Evolutionary conservation across 2,113 vertebrate genomes (phyloP).

Genomic region (Myodes glareolus): DNA sequence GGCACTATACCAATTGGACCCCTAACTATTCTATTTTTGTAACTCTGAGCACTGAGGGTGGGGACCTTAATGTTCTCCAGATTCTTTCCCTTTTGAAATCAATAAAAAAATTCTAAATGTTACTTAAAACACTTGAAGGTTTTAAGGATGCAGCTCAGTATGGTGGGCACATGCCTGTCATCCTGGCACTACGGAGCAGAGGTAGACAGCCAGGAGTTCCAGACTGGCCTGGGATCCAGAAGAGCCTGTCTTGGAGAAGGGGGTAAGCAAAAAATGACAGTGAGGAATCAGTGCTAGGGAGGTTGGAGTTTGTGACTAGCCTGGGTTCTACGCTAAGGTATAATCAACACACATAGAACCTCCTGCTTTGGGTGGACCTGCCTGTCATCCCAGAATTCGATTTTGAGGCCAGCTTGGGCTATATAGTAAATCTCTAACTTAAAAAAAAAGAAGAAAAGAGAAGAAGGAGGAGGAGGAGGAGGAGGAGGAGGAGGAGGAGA

Average conservation of each 20-base stretch:
- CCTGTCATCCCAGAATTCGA: not conserved
- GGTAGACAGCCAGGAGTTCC: not conserved
- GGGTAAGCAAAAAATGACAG: not conserved
- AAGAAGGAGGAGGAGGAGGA: not conserved
- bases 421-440: not conserved
- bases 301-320: no score
- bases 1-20: no score
- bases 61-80: not conserved
- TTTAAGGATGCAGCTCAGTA: not conserved
- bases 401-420: not conserved
- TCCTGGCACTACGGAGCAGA: not conserved
- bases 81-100: not conserved
- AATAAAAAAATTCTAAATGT: not conserved
- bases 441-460: not conserved
- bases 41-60: not conserved
- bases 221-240: not conserved
- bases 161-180: not conserved
- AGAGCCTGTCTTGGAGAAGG: not conserved
- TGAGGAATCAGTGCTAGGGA: not conserved
- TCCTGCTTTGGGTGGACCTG: no score
- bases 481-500: not conserved
- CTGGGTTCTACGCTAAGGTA: not conserved
- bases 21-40: not conserved
- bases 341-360: not conserved
- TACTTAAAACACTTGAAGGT: not conserved